Evolutionary conservation across 2,888 invertebrate genomes (phyloP), one percentile per base, ranked within the genome.

Genomic region (Trachelus tabidus): DNA sequence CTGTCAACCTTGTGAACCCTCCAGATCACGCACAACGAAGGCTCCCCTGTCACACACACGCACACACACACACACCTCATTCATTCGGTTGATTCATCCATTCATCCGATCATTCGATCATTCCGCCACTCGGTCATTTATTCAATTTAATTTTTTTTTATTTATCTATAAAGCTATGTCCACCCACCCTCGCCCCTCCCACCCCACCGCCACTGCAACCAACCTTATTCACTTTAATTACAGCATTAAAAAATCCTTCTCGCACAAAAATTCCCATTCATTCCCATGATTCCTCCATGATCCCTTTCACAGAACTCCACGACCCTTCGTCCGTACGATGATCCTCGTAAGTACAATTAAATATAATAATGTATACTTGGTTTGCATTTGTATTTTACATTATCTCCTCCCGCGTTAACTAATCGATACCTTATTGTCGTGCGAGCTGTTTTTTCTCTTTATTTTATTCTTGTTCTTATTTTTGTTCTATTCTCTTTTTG

Each of bases 401-500:
- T 87, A 88, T 81, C 85, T 85, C 85, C 86, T 85, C 86, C 85
- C 85, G 85, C 86, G 85, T 89, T 87, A 89, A 90, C 89, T 91
- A 91, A 91, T 90, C 90, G 86, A 90, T 91, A 91, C 89, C 89
- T 91, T 91, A 91, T 91, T 91, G 91, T 91, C 91, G 91, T 90
- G 90, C 90, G 89, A 91, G 91, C 91, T 89, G 89, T 89, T 87
- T 86, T 83, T 68, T 75, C 69, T 30, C 68, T 79, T 71, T 75
- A 40, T 77, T 37, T 37, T 37, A 37, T 37, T 37, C 37, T 37
- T 12, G 12, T 37, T 37, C 37, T 4, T 12, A 37, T 37, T 37
- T 40, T 40, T 15, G 1, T 40, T 15, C 15, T 40, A 40, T 15
- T 40, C 40, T 40, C 40, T 15, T 40, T 40, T 15, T 15, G 15